phyloP scores from a whole-genome alignment of 2,797 vertebrate species.

The Spinibarbus caldwelli region DNA sequence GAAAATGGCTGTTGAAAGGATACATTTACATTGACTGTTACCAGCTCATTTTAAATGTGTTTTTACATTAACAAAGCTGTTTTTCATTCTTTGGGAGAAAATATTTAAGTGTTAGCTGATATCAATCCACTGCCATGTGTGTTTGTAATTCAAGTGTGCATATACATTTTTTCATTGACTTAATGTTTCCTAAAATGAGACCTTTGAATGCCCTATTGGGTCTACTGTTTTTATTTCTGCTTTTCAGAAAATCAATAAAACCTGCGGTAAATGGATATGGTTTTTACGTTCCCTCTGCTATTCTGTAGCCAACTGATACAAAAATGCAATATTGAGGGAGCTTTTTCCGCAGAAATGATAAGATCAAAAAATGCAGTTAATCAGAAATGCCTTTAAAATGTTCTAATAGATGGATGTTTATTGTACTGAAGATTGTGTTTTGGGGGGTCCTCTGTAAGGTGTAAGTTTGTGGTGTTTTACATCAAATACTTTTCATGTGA shows the following conservation, averaged over 20 bases:
- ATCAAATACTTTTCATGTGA: neutral
- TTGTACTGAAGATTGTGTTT: neutral
- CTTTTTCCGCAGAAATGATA: slow-evolving; percentile 18
- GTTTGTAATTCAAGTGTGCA: neutral
- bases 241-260: slow-evolving; percentile 29
- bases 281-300: neutral
- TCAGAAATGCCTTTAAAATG: neutral
- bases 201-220: neutral
- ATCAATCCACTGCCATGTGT: neutral
- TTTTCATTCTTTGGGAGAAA: neutral
- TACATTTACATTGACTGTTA: slow-evolving; percentile 21
- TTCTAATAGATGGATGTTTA: neutral
- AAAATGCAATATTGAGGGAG: neutral
- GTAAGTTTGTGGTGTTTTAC: neutral
- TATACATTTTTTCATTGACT: neutral
- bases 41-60: neutral
- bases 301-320: slow-evolving; percentile 16
- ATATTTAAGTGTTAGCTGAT: neutral
- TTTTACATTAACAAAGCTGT: neutral
- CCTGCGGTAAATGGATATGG: neutral
- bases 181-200: neutral
- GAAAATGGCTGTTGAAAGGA: neutral
- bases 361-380: slow-evolving; percentile 2
- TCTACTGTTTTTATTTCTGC: slow-evolving; percentile 7
- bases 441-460: neutral